These are phyloP conservation scores for Peromyscus nudipes DNA, from an alignment of 2,797 vertebrate genomes.

Conservation along the genomic window DNA sequence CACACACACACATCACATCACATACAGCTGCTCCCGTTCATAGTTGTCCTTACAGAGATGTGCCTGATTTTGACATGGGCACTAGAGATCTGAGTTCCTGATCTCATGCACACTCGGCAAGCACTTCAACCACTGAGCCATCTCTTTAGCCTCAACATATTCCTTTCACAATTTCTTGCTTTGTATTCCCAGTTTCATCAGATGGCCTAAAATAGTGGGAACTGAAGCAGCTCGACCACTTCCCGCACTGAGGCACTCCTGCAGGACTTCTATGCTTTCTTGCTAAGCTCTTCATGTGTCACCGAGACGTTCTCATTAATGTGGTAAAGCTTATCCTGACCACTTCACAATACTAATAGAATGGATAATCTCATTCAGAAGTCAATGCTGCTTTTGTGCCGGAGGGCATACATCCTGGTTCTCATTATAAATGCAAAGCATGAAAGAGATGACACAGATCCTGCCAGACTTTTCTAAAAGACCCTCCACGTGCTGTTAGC, in stretches of 20 bases:
- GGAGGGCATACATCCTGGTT: background rate
- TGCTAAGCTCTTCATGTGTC: background rate
- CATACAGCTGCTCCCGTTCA: background rate
- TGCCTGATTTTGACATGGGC: background rate
- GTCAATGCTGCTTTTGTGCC: background rate
- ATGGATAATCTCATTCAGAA: background rate
- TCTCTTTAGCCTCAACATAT: background rate
- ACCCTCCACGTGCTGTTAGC: background rate
- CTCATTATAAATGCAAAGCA: conserved; percentile 5
- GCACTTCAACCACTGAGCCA: background rate
- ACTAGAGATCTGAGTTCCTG: background rate
- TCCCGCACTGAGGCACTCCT: background rate
- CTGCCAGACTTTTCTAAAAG: background rate
- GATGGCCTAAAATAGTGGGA: background rate
- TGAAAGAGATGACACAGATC: background rate
- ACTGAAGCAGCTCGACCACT: background rate
- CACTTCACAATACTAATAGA: conserved; percentile 40
- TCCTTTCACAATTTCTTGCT: background rate
- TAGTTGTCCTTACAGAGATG: background rate
- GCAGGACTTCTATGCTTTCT: background rate
- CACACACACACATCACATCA: background rate
- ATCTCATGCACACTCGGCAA: background rate
- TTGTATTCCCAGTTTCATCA: background rate
- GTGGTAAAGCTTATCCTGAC: background rate
- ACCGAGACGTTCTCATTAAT: background rate